Conservation (phyloP, 2,888 invertebrate genomes). For the Lomographa bimaculata region DNA sequence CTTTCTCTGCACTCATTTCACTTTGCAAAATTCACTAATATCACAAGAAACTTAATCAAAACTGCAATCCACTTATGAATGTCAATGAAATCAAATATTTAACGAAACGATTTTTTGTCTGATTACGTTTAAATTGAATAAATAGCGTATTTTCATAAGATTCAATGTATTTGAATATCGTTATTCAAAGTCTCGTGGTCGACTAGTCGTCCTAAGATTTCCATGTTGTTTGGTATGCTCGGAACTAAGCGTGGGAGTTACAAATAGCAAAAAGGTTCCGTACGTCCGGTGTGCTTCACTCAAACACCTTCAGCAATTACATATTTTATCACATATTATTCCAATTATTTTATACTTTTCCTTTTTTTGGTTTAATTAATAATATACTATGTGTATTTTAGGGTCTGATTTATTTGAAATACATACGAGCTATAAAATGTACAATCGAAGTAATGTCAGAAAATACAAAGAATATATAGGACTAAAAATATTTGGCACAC, state of each 20-base stretch:
- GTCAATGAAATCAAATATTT: neutral
- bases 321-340: too few relatives aligned
- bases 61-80: too few relatives aligned
- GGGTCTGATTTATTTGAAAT: too few relatives aligned
- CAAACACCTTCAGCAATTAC: too few relatives aligned
- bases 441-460: too few relatives aligned
- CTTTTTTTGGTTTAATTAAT: too few relatives aligned
- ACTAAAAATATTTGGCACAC: too few relatives aligned
- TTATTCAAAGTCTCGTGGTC: conserved; percentile 14
- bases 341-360: too few relatives aligned
- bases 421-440: too few relatives aligned
- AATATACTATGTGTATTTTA: too few relatives aligned
- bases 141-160: neutral
- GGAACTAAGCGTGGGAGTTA: conserved; percentile 5
- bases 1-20: conserved; percentile 21
- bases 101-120: too few relatives aligned
- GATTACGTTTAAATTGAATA: conserved; percentile 3
- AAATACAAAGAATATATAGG: too few relatives aligned
- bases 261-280: conserved; percentile 7
- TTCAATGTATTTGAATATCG: conserved; percentile 3
- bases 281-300: neutral
- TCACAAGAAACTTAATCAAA: neutral
- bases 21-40: conserved; percentile 6
- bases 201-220: conserved; percentile 24
- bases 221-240: conserved; percentile 19